Percentiles rank a stretch among this genome's conserved stretches.
These are phyloP conservation scores for Leuciscus waleckii DNA, from an alignment of 2,797 vertebrate genomes.

Conservation along the genomic window DNA sequence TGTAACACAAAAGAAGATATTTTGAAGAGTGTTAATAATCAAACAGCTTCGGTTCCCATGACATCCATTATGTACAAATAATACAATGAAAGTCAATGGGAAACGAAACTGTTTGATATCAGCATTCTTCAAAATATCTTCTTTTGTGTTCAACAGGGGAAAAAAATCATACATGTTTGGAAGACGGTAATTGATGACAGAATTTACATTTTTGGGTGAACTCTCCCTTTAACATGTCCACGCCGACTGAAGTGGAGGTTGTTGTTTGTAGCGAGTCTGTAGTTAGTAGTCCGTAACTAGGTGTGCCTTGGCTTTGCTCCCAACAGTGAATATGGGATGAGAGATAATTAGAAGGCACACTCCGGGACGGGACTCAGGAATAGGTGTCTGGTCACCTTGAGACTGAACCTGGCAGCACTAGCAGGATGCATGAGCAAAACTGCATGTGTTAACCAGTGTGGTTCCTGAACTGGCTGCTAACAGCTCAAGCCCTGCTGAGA, in stretches of 20 bases:
- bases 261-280: slow-evolving; percentile 27
- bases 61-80: background rate
- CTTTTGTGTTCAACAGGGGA: background rate
- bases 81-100: background rate
- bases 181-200: background rate
- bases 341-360: slow-evolving; percentile 47
- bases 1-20: background rate
- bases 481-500: slow-evolving; percentile 56
- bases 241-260: background rate
- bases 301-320: slow-evolving; percentile 47
- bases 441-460: slow-evolving; percentile 46
- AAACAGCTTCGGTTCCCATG: background rate
- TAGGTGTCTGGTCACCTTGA: slow-evolving; percentile 55
- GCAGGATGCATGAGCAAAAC: background rate
- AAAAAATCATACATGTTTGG: background rate
- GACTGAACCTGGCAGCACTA: slow-evolving; percentile 47
- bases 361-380: slow-evolving; percentile 46
- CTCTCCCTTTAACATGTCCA: background rate
- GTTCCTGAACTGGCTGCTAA: slow-evolving; percentile 63
- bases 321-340: slow-evolving; percentile 41
- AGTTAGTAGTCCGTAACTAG: slow-evolving; percentile 52
- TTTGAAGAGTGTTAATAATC: background rate
- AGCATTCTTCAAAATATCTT: background rate
- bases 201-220: background rate
- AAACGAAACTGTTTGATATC: too few relatives aligned